Evolutionary conservation across 2,797 vertebrate species (phyloP).

Genomic region (Bryconaethiops microstoma): DNA sequence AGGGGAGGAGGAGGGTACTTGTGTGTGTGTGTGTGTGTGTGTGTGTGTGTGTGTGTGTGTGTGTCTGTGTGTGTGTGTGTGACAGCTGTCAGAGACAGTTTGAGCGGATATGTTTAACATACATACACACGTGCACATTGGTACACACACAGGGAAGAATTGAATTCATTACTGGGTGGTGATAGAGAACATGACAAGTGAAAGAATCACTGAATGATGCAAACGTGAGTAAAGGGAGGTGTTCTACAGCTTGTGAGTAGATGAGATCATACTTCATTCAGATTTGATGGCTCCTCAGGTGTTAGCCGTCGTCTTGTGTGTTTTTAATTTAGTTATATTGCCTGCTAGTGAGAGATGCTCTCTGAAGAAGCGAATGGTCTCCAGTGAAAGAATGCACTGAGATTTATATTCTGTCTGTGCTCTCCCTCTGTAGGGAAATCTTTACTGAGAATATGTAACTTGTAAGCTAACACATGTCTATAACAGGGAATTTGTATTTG

Average conservation of each 20-base stretch:
- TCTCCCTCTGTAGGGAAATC: background rate
- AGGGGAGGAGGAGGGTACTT: background rate
- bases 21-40: background rate
- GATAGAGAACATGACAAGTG: slow-evolving; percentile 25
- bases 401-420: background rate
- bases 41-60: no score
- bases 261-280: slow-evolving; percentile 9
- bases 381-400: background rate
- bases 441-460: background rate
- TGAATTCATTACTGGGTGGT: slow-evolving; percentile 11
- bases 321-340: slow-evolving; percentile 20
- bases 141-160: slow-evolving; percentile 6
- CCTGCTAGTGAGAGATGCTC: background rate
- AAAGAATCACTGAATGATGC: slow-evolving; percentile 14
- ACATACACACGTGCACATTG: slow-evolving; percentile 14
- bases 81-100: slow-evolving; percentile 35
- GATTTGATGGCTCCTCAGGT: slow-evolving; percentile 19
- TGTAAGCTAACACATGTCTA: background rate
- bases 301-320: background rate
- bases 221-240: no score
- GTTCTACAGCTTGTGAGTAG: slow-evolving; percentile 5
- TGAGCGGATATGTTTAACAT: slow-evolving; percentile 11
- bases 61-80: background rate
- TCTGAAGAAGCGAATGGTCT: background rate
- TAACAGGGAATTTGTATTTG: no score